Percentiles rank a stretch among this genome's conserved stretches.
These are phyloP conservation scores for Trinorchestia longiramus DNA, from an alignment of 1,140 invertebrate genomes.

Conservation along the genomic window DNA sequence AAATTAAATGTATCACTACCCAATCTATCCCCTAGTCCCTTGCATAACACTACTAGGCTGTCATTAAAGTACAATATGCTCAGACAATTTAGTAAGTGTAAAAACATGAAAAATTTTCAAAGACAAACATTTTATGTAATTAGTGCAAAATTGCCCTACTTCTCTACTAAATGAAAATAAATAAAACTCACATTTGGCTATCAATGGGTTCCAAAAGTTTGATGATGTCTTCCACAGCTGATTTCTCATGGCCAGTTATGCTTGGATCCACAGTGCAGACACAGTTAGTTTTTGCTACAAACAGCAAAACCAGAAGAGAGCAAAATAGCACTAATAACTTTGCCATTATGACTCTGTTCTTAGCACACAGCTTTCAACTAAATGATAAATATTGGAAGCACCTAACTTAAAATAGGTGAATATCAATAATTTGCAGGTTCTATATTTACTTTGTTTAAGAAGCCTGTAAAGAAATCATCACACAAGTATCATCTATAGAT, in stretches of 20 bases:
- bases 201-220: not conserved
- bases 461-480: not conserved
- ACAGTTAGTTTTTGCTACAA: not conserved
- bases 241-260: not conserved
- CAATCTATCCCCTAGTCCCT: too few relatives aligned
- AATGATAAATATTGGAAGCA: not conserved
- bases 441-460: not conserved
- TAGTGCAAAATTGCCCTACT: not conserved
- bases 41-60: too few relatives aligned
- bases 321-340: not conserved
- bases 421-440: not conserved
- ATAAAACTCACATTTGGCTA: not conserved
- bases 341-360: not conserved
- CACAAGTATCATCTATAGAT: not conserved
- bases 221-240: not conserved
- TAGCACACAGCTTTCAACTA: not conserved
- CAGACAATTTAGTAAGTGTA: not conserved
- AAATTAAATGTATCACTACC: too few relatives aligned
- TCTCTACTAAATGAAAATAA: not conserved
- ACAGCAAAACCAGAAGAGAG: not conserved
- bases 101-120: not conserved
- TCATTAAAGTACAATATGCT: not conserved
- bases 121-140: not conserved
- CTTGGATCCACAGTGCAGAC: not conserved
- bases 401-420: not conserved